Percentiles rank a stretch among this genome's conserved stretches.
These are phyloP conservation scores for Aphelenchoides besseyi DNA, from an alignment of 1,140 invertebrate species.

Conservation along the genomic window DNA sequence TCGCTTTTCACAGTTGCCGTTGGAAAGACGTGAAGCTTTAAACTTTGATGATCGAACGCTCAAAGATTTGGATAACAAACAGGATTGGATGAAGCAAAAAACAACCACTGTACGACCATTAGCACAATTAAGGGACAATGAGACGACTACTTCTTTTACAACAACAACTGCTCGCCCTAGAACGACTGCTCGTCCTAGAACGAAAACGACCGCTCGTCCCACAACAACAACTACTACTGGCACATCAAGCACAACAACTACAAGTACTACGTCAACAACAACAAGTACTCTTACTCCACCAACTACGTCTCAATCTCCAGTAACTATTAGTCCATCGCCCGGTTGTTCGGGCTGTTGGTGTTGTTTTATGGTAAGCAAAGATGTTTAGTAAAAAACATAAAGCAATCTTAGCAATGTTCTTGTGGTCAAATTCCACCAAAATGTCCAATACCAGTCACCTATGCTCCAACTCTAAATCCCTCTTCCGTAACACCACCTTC, in stretches of 20 bases:
- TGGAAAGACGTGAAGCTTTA: not conserved
- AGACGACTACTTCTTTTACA: not conserved
- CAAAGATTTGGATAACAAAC: not conserved
- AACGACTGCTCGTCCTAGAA: not conserved
- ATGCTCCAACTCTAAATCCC: no score
- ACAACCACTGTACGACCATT: no score
- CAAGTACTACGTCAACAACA: not conserved
- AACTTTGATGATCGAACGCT: not conserved
- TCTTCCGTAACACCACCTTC: no score
- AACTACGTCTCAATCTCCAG: not conserved
- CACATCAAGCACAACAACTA: not conserved
- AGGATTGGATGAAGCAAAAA: not conserved
- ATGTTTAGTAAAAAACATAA: not conserved
- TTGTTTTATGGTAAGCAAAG: not conserved
- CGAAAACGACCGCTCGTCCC: not conserved
- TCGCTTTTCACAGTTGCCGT: not conserved
- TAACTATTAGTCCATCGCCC: no score
- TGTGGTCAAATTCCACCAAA: not conserved
- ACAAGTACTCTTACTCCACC: not conserved
- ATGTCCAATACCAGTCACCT: not conserved
- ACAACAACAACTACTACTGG: constrained; percentile 5
- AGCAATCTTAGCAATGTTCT: not conserved
- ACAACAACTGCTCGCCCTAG: not conserved
- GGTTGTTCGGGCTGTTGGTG: not conserved
- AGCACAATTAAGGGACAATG: not conserved